These are phyloP conservation scores for Acrobasis repandana DNA, from an alignment of 2,888 invertebrate species.

Conservation along the genomic window DNA sequence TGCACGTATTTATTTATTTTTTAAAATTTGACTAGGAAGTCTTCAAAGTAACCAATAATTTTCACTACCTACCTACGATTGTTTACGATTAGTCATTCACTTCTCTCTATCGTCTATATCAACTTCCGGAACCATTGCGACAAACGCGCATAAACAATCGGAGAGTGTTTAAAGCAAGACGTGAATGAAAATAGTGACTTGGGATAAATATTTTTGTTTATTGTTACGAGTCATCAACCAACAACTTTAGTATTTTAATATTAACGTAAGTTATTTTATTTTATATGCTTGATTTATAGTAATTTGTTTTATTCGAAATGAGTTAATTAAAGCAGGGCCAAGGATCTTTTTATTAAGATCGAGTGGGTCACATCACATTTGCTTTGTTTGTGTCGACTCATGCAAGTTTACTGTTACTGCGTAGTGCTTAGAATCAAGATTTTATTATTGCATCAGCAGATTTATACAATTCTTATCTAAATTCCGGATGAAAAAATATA, in stretches of 20 bases:
- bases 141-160: slow-evolving; percentile 33
- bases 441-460: neutral
- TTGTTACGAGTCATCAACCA: slow-evolving; percentile 25
- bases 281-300: neutral
- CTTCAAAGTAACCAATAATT: too few species aligned
- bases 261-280: neutral
- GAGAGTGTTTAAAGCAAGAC: neutral
- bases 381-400: slow-evolving; percentile 18
- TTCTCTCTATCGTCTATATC: neutral
- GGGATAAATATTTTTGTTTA: slow-evolving; percentile 5
- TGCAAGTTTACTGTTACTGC: slow-evolving; percentile 1
- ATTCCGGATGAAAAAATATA: too few species aligned
- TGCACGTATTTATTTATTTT: too few species aligned
- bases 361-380: slow-evolving; percentile 2
- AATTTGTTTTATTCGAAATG: neutral
- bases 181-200: neutral
- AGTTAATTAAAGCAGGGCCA: neutral
- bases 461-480: too few species aligned
- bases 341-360: neutral
- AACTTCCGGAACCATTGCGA: slow-evolving; percentile 17
- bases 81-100: neutral
- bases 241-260: neutral
- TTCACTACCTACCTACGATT: neutral
- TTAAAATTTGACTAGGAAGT: too few species aligned
- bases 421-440: slow-evolving; percentile 1